Evolutionary conservation across 2,797 vertebrate genomes (phyloP).

Genomic region (Steatocranus sp.): DNA sequence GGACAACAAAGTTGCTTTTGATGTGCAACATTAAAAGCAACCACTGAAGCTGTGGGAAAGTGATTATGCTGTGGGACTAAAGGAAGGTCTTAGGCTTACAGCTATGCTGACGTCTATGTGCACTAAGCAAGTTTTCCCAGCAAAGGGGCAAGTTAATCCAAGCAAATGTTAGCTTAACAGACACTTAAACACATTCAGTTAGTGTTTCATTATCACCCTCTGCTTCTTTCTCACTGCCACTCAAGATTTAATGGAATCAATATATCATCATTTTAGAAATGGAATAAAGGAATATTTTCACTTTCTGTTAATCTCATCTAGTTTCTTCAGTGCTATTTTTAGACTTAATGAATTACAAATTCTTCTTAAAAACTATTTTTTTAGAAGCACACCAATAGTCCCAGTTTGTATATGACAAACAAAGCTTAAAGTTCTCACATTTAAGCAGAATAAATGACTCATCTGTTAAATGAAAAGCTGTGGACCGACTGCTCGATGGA

Average conservation of each 20-base stretch:
- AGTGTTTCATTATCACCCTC: neutral
- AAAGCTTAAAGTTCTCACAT: neutral
- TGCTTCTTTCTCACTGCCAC: neutral
- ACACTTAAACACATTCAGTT: neutral
- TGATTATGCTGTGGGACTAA: neutral
- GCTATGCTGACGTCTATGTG: neutral
- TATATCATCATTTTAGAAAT: neutral
- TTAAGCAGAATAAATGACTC: neutral
- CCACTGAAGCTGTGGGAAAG: neutral
- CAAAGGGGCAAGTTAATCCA: slow-evolving; percentile 16
- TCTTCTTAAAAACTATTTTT: neutral
- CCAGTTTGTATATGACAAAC: neutral
- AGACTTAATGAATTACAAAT: neutral
- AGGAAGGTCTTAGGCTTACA: neutral
- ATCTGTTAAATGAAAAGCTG: neutral
- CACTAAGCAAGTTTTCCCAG: neutral
- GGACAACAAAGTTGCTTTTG: rapidly evolving
- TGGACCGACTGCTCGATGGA: neutral
- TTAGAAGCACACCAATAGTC: neutral
- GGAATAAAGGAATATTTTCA: neutral
- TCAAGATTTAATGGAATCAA: neutral
- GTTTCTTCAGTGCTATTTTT: neutral
- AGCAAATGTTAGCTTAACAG: neutral
- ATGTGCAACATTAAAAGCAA: neutral
- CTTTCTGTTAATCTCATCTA: neutral